Base-by-base conservation (phyloP, 2,113 vertebrate species). In the Vulpes lagopus region DNA sequence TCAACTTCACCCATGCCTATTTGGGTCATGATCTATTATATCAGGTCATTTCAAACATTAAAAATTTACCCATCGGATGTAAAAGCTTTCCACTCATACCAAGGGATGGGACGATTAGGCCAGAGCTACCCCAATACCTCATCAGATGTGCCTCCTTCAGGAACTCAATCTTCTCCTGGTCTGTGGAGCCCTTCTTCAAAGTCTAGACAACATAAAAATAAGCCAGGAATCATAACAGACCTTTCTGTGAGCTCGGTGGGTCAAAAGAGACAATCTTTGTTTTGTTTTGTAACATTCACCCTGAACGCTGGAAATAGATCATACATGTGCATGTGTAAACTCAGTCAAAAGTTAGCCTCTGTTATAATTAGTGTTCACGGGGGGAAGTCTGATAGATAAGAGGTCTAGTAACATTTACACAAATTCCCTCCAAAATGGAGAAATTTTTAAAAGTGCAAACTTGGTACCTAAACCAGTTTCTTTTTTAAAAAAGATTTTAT, bases 61-160 rank as follows among this genome's bases (percentile, higher is more conserved):
- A 94, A 67, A 96, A 51, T 59, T 38, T 17, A 87, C 85, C 3
- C n/a, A 16, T 27, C 9, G 49, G 23, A 59, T 65, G 15, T 53
- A 57, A 67, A 84, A 57, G 3, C 30, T 95, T 89, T 57, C 80
- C 20, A 51, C 20, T 11, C 60, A 51, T 25, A 65, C 0, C 0
- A 94, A 97, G 35, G 17, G 2, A 80, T 57, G 35, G 17, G 2
- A 80, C 57, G 55, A 25, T 82, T 25, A 53, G 35, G 55, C 25
- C 81, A 85, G n/a, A 83, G 60, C 3, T 87, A 3, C 32, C 27
- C 49, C 53, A 16, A 65, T 98, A 99, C 99, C 99, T 99, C 99
- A 99, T 99, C 69, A 99, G 86, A 95, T 99, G 98, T 60, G 99
- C 99, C 94, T 99, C 99, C 97, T 99, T 99, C 94, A 99, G 92